phyloP scores from a whole-genome alignment of 2,113 vertebrate genomes.

The Phocoena phocoena region DNA sequence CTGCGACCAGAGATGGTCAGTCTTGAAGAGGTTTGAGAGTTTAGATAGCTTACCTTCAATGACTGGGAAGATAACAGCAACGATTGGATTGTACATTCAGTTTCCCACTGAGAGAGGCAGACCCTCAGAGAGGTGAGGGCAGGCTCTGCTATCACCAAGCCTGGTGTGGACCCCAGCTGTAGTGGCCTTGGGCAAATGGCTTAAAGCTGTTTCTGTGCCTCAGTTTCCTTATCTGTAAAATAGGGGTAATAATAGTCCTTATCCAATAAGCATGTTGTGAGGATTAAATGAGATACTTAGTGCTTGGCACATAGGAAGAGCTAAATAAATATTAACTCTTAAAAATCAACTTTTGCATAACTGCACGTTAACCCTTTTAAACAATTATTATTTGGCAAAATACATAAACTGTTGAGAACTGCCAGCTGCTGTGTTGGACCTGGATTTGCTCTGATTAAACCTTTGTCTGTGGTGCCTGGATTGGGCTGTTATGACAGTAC shows the following conservation, averaged over 20 bases:
- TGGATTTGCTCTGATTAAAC: neutral
- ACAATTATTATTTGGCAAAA: neutral
- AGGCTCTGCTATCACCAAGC: neutral
- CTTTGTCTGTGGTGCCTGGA: neutral
- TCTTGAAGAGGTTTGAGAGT: neutral
- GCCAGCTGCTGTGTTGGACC: neutral
- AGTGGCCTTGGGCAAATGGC: neutral
- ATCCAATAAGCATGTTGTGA: neutral
- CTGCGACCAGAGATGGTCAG: neutral
- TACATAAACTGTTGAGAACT: neutral
- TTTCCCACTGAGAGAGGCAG: neutral
- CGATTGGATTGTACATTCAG: neutral
- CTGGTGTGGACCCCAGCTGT: neutral
- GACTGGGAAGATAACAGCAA: neutral
- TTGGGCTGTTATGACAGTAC: neutral
- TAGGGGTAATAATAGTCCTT: neutral
- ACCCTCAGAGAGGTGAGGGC: neutral
- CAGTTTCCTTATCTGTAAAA: neutral
- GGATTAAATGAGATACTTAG: neutral
- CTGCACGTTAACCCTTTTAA: neutral
- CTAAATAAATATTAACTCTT: neutral
- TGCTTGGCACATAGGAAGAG: neutral
- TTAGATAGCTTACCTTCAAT: neutral
- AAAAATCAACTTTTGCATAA: neutral
- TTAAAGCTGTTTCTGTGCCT: neutral